Percentiles rank a stretch among this genome's conserved stretches.
phyloP scores from a whole-genome alignment of 2,797 vertebrate genomes.

The Molossus molossus region DNA sequence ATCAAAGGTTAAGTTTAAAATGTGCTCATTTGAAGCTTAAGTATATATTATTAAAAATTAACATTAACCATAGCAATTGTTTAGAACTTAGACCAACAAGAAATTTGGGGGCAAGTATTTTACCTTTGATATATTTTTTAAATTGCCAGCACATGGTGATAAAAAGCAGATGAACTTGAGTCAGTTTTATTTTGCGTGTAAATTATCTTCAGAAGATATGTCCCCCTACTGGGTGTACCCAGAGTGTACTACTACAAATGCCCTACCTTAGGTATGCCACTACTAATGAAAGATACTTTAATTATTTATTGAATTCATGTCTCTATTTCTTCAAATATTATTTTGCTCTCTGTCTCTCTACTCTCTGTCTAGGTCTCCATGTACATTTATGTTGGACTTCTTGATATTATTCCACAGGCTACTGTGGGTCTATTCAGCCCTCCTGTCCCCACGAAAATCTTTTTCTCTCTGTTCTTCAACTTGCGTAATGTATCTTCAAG shows the following conservation, averaged over 20 bases:
- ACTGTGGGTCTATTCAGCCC: neutral
- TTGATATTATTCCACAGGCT: neutral
- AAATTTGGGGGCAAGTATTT: neutral
- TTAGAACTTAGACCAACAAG: conserved; percentile 34
- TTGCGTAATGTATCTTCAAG: neutral
- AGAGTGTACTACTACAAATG: neutral
- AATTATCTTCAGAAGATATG: neutral
- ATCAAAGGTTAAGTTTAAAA: conserved; percentile 15
- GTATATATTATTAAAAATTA: conserved; percentile 41
- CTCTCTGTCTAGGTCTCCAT: neutral
- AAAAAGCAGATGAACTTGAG: neutral
- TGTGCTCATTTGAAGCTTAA: conserved; percentile 14
- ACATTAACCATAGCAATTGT: neutral
- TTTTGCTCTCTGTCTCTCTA: neutral
- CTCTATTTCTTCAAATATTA: conserved; percentile 7
- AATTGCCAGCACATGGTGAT: neutral
- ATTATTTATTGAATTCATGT: neutral
- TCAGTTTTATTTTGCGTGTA: conserved; percentile 53
- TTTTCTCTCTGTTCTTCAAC: neutral
- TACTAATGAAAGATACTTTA: neutral
- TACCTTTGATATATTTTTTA: neutral
- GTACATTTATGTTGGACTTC: neutral
- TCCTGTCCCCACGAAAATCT: neutral
- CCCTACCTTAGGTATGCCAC: neutral
- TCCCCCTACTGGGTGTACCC: neutral